Evolutionary conservation across 2,888 invertebrate genomes (phyloP).

Genomic region (Caenorhabditis japonica): DNA sequence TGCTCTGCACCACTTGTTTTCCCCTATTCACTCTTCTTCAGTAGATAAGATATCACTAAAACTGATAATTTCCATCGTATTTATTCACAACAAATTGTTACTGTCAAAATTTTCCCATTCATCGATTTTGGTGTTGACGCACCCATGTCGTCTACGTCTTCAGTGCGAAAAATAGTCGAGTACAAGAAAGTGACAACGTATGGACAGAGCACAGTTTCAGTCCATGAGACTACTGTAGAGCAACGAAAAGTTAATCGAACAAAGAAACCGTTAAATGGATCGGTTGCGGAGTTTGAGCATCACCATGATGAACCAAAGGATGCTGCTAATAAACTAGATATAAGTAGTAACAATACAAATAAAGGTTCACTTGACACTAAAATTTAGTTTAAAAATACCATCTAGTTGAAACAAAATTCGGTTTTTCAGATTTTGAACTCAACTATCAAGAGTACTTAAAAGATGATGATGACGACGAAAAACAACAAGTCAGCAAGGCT

Average conservation of each 20-base stretch:
- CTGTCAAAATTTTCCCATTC: constrained; percentile 16
- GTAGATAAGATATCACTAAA: too few species aligned
- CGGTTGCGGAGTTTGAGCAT: constrained; percentile 6
- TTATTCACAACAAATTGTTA: too few species aligned
- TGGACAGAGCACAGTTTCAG: constrained; percentile 12
- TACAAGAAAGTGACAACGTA: constrained; percentile 17
- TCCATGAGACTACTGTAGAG: constrained; percentile 17
- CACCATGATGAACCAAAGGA: not conserved
- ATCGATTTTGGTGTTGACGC: constrained; percentile 8
- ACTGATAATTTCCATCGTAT: too few species aligned
- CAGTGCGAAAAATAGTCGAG: constrained; percentile 14
- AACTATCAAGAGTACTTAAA: constrained; percentile 38
- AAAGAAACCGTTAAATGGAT: constrained; percentile 24
- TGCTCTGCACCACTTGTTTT: too few species aligned
- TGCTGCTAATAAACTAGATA: too few species aligned
- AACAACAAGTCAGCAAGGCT: constrained; percentile 22
- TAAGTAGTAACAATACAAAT: too few species aligned
- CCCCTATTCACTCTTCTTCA: too few species aligned
- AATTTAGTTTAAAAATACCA: too few species aligned
- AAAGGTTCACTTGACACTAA: too few species aligned
- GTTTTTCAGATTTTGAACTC: constrained; percentile 48
- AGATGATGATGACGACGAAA: constrained; percentile 12
- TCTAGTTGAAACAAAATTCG: too few species aligned
- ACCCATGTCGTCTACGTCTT: not conserved
- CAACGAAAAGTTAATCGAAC: constrained; percentile 12